Percentiles rank a stretch among this genome's conserved stretches.
These are phyloP conservation scores for Corythaixoides concolor DNA, from an alignment of 2,113 vertebrate genomes.

Conservation along the genomic window DNA sequence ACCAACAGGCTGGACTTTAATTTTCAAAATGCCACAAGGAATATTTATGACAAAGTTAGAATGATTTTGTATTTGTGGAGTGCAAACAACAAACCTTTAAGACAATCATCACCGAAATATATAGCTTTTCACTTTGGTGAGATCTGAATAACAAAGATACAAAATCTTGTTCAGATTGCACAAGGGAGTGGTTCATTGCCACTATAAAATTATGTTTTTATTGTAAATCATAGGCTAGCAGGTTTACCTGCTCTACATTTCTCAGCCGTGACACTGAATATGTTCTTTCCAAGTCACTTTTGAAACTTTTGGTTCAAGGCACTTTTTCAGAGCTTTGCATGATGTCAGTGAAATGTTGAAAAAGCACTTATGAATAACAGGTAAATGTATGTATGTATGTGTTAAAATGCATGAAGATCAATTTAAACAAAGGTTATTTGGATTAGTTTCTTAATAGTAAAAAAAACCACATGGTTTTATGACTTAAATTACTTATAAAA, in stretches of 20 bases:
- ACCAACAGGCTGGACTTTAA: background rate
- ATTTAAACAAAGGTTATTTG: background rate
- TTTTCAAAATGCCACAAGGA: background rate
- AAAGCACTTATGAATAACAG: background rate
- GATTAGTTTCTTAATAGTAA: background rate
- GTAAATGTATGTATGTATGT: accelerated
- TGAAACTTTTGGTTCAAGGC: background rate
- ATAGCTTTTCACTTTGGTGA: background rate
- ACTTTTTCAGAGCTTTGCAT: background rate
- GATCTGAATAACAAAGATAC: background rate
- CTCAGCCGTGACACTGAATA: background rate
- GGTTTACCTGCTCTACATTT: background rate
- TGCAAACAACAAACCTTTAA: background rate
- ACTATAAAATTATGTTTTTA: background rate
- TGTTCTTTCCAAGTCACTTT: background rate
- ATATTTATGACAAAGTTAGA: background rate
- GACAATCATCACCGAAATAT: background rate
- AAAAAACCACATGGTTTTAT: accelerated
- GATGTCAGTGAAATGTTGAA: background rate
- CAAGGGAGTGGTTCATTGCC: background rate
- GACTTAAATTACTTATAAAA: background rate
- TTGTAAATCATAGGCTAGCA: background rate
- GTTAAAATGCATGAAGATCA: background rate
- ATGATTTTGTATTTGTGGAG: background rate
- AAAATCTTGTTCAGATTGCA: background rate